phyloP scores from a whole-genome alignment of 2,113 vertebrate genomes.

The Chionodraco myersi region DNA sequence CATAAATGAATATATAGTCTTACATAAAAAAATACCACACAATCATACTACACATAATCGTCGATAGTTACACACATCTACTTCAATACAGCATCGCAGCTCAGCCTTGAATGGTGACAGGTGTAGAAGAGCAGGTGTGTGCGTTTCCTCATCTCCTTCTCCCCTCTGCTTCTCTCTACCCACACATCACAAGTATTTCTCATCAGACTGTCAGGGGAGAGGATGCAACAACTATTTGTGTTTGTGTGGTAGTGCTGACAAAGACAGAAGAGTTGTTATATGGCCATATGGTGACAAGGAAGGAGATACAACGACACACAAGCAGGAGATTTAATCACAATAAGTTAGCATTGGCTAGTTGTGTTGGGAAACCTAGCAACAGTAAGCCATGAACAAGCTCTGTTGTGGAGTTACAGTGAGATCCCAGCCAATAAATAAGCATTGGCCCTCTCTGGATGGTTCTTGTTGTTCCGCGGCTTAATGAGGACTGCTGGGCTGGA shows the following conservation, averaged over 20 bases:
- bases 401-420: not conserved
- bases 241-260: not conserved
- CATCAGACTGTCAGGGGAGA: constrained; percentile 23
- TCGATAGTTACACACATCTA: not conserved
- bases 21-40: not conserved
- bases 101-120: constrained; percentile 50
- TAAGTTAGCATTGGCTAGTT: constrained; percentile 33
- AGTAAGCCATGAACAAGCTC: constrained; percentile 37
- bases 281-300: constrained; percentile 24
- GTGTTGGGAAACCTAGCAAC: constrained; percentile 2
- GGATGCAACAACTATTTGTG: not conserved
- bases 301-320: constrained; percentile 29
- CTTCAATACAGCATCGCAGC: not conserved
- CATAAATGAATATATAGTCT: too few relatives aligned
- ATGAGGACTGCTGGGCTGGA: constrained; percentile 25
- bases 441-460: constrained; percentile 19
- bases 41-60: not conserved
- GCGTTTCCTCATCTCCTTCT: constrained; percentile 1
- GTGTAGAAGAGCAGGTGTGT: constrained; percentile 1
- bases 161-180: not conserved
- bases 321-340: constrained; percentile 33
- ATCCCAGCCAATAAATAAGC: constrained; percentile 17
- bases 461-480: constrained; percentile 34
- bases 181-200: constrained; percentile 16
- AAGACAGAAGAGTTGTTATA: constrained; percentile 20